Percentiles rank a stretch among this genome's conserved stretches.
phyloP scores from a whole-genome alignment of 1,140 invertebrate genomes.

The Lucilia sericata region DNA sequence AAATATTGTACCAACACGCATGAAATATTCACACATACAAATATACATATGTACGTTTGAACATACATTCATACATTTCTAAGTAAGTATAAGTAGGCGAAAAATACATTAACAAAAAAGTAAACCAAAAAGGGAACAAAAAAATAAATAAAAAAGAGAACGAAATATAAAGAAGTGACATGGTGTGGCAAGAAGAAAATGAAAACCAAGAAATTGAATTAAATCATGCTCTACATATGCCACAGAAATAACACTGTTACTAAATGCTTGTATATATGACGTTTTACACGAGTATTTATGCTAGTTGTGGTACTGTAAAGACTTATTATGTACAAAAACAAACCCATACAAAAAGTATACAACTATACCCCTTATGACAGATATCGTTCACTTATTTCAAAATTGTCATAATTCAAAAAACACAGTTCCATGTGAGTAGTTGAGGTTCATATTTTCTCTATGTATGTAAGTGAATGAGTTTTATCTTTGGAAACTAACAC shows the following conservation, averaged over 20 bases:
- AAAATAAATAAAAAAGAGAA: not conserved
- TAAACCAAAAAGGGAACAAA: not conserved
- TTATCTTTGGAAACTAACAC: too few relatives aligned
- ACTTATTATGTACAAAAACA: constrained; percentile 19
- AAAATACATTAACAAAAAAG: not conserved
- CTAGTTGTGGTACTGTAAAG: constrained; percentile 32
- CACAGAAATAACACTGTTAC: constrained; percentile 40
- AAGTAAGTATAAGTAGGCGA: constrained; percentile 22
- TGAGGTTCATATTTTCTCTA: too few relatives aligned
- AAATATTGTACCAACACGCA: not conserved
- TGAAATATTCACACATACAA: too few relatives aligned
- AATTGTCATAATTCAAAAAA: too few relatives aligned
- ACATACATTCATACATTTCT: not conserved
- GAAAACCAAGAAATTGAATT: constrained; percentile 43
- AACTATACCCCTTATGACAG: not conserved
- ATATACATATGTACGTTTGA: not conserved
- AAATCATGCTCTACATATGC: constrained; percentile 42
- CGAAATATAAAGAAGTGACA: not conserved
- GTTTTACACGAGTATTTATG: constrained; percentile 28
- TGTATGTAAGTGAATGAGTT: too few relatives aligned
- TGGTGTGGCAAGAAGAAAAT: not conserved
- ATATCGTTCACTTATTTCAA: too few relatives aligned
- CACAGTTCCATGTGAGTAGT: too few relatives aligned
- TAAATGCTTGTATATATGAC: constrained; percentile 38
- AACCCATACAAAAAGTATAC: not conserved